Percentiles rank a stretch among this genome's conserved stretches.
Conservation (phyloP, 2,797 vertebrate species). For the Varecia variegata region DNA sequence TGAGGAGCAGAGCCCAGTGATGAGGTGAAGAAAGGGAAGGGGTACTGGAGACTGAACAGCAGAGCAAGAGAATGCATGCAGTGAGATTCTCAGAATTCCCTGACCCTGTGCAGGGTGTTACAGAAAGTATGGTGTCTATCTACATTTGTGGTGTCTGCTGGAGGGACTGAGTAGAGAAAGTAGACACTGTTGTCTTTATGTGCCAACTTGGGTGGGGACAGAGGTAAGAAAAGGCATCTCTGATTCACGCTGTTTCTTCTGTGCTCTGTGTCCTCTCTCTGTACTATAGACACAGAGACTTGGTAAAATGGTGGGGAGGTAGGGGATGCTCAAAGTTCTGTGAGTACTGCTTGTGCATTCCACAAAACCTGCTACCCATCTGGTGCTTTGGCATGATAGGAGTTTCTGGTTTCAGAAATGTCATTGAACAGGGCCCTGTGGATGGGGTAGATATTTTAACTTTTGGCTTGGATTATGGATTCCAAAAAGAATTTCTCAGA, state of each 20-base stretch:
- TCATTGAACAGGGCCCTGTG: background rate
- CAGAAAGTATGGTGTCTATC: background rate
- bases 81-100: background rate
- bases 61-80: background rate
- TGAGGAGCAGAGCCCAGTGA: background rate
- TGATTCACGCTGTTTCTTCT: background rate
- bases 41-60: background rate
- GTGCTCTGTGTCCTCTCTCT: background rate
- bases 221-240: background rate
- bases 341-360: background rate
- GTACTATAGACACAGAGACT: background rate
- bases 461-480: background rate
- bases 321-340: background rate
- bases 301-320: background rate
- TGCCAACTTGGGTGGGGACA: no score
- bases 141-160: background rate
- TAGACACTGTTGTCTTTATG: background rate
- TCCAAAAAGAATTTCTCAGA: background rate
- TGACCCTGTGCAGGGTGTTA: background rate
- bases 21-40: background rate
- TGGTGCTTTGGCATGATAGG: background rate
- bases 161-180: background rate
- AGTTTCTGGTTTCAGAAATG: background rate
- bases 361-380: background rate
- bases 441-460: background rate